Evolutionary conservation across 2,888 invertebrate species (phyloP).

Genomic region (Polydrusus cervinus): DNA sequence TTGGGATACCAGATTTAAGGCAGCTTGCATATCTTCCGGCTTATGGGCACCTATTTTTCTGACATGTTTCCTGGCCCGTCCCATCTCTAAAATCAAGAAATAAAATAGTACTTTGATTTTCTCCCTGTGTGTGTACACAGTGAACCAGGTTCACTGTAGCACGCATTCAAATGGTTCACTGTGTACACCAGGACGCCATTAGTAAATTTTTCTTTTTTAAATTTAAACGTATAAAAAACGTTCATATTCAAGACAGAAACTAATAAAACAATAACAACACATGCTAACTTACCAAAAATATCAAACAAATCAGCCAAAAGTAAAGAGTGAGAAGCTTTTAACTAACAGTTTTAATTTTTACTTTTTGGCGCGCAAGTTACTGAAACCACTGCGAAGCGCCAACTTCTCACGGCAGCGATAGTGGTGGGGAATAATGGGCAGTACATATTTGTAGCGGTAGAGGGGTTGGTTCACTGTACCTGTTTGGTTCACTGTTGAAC

Average conservation of each 20-base stretch:
- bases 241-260: neutral
- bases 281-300: neutral
- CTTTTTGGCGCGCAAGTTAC: neutral
- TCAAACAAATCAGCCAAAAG: neutral
- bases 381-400: neutral
- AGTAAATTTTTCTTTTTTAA: too few species aligned
- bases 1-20: neutral
- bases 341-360: neutral
- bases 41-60: too few species aligned
- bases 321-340: neutral
- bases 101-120: too few species aligned
- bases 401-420: neutral
- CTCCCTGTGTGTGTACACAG: constrained; percentile 1
- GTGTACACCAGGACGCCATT: neutral
- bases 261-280: neutral
- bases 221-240: neutral
- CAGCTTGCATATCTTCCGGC: too few species aligned
- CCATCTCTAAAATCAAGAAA: neutral
- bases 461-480: too few species aligned
- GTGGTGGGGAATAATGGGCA: too few species aligned
- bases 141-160: constrained; percentile 1
- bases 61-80: neutral
- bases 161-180: neutral
- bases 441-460: too few species aligned
- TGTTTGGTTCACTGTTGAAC: too few species aligned